These are phyloP conservation scores for Archips crataeganus DNA, from an alignment of 2,888 invertebrate species.

Conservation along the genomic window DNA sequence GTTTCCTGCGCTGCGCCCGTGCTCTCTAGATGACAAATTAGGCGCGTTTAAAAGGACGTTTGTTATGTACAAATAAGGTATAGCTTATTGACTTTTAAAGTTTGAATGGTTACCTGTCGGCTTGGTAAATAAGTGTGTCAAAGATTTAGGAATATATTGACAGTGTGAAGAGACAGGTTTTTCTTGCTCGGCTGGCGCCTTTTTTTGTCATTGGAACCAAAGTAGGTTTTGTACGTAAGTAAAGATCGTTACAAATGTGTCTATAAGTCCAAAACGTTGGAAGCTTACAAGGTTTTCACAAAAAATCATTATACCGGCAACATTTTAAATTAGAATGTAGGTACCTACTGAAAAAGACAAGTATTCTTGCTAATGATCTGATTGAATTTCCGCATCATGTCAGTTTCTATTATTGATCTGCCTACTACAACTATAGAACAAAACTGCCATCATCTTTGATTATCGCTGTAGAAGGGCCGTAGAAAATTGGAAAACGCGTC, in stretches of 20 bases:
- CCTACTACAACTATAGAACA: not conserved
- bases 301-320: no score
- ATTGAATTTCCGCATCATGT: no score
- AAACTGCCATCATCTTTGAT: not conserved
- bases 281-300: no score
- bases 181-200: conserved; percentile 14
- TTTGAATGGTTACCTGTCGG: conserved; percentile 43
- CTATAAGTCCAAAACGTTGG: not conserved
- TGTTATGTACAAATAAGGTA: conserved; percentile 58
- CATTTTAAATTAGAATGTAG: no score
- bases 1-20: conserved; percentile 73
- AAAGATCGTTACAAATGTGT: not conserved
- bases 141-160: conserved; percentile 35
- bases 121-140: conserved; percentile 33
- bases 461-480: no score
- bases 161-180: conserved; percentile 15
- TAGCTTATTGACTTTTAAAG: conserved; percentile 54
- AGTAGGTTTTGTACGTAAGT: conserved; percentile 25
- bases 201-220: conserved; percentile 8
- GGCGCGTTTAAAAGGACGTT: conserved; percentile 55
- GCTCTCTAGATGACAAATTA: conserved; percentile 60
- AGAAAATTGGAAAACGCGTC: no score
- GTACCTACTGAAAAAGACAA: no score
- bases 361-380: no score
- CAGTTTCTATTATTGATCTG: no score